Percentiles rank a stretch among this genome's conserved stretches.
phyloP scores from a whole-genome alignment of 2,888 invertebrate genomes.

The Vesta saturnalis region DNA sequence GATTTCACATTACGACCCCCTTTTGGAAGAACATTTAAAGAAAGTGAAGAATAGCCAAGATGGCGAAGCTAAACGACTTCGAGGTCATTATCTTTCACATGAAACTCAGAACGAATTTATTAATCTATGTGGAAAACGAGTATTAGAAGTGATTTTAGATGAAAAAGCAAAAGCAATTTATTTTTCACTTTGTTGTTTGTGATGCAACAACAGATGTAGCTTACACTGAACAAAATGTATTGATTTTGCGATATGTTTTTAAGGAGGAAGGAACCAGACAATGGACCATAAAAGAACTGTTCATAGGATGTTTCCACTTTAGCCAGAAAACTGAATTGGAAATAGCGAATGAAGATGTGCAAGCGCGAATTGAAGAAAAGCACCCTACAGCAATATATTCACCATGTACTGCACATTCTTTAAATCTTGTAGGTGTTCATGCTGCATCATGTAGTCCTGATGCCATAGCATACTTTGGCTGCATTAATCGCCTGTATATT shows the following conservation, averaged over 20 bases:
- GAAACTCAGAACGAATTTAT: too few species aligned
- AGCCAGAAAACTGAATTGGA: neutral
- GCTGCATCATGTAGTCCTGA: neutral
- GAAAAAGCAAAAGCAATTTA: neutral
- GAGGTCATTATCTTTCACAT: neutral
- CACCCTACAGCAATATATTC: too few species aligned
- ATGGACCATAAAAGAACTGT: neutral
- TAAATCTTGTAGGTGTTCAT: too few species aligned
- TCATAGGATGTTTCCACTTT: neutral
- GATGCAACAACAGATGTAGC: too few species aligned
- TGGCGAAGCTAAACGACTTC: neutral
- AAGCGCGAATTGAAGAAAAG: slow-evolving; percentile 1
- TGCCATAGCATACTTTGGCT: neutral
- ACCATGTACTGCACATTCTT: too few species aligned
- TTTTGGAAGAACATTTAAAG: slow-evolving; percentile 10
- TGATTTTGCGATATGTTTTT: too few species aligned
- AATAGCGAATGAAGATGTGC: too few species aligned
- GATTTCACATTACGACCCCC: slow-evolving; percentile 19
- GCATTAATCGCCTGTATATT: neutral
- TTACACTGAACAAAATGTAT: too few species aligned
- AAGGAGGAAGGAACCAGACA: too few species aligned
- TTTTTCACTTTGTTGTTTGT: slow-evolving; percentile 2
- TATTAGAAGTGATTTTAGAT: too few species aligned
- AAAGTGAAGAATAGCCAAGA: too few species aligned
- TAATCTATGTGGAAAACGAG: too few species aligned